Base-by-base conservation (phyloP, 30 jellyfish, hydroid and myxozoan genomes). In the Haliclystus octoradiatus region DNA sequence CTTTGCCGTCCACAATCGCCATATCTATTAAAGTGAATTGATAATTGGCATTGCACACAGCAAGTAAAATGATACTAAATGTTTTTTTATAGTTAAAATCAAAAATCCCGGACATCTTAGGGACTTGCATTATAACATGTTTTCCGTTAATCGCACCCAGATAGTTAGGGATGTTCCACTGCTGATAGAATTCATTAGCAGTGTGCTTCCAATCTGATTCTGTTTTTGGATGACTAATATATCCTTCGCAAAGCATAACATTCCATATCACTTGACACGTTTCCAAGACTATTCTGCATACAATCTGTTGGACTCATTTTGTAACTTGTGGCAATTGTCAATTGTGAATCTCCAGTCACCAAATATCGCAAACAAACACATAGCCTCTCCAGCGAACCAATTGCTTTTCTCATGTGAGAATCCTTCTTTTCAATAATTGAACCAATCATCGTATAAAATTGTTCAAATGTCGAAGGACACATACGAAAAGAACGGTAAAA, bases 1-100 rank as follows among this genome's bases (percentile, higher is more conserved):
- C 83, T 68, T 68, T 78, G 84, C 49, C 92, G 67, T 7, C 92
- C 92, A 78, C 63, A 53, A 60, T 78, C 92, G 23, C 72, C 19
- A 62, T 32, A 62, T 62, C 72, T 30, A 32, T 50, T 26, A 62
- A 30, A 28, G 47, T 62, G 47, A 62, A 62, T 62, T 62, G 23
- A 32, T 62, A 62, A 24, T 49, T 49, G 28, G 70, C 79, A 49
- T 46, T 49, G 34, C 79, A 68, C 68, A 29, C 34, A 34, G 79
- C 79, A 34, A 68, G 68, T 28, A 68, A 50, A 25, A 68, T 70
- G 23, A 68, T 49, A 49, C 79, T 68, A 49, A 31, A 49, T 22
- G 79, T 33, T 49, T 68, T 68, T 49, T 68, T 68, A 52, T 68
- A 68, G 68, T 68, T 68, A 49, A 68, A 68, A 68, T 33, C 40